A percentile compares a stretch with the other conserved stretches of the same genome.
These are phyloP conservation scores for Garrulus glandarius DNA, from an alignment of 2,797 vertebrate genomes.

Conservation along the genomic window DNA sequence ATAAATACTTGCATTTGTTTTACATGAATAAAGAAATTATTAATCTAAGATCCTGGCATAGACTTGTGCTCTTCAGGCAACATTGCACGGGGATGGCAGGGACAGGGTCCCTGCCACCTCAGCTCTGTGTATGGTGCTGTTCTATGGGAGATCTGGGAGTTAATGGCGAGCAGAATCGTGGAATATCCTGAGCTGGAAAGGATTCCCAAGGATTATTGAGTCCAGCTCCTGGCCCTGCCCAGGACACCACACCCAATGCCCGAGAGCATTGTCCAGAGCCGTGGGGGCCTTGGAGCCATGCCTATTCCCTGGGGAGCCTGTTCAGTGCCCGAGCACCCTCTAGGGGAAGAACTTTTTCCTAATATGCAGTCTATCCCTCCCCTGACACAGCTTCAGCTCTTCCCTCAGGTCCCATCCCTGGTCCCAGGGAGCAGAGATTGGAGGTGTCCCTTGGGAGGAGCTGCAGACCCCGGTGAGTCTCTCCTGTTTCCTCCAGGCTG, in stretches of 20 bases:
- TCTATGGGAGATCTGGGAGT: not conserved
- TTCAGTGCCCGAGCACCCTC: not conserved
- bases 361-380: not conserved
- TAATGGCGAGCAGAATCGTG: not conserved
- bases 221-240: not conserved
- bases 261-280: not conserved
- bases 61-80: not conserved
- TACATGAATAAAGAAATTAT: slow-evolving; percentile 81
- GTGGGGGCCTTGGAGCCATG: not conserved
- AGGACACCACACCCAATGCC: not conserved
- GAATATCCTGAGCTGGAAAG: not conserved
- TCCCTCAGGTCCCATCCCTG: not conserved
- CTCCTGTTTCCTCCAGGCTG: not conserved
- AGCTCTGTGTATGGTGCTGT: not conserved
- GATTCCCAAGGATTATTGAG: not conserved
- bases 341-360: not conserved
- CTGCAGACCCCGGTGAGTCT: not conserved
- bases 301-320: not conserved
- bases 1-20: slow-evolving; percentile 80
- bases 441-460: not conserved
- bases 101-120: fast-evolving
- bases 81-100: fast-evolving
- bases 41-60: slow-evolving; percentile 29
- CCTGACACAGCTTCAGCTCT: not conserved
- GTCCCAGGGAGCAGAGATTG: not conserved